These are phyloP conservation scores for Himalopsyche phryganea DNA, from an alignment of 1,140 invertebrate genomes.

Conservation along the genomic window DNA sequence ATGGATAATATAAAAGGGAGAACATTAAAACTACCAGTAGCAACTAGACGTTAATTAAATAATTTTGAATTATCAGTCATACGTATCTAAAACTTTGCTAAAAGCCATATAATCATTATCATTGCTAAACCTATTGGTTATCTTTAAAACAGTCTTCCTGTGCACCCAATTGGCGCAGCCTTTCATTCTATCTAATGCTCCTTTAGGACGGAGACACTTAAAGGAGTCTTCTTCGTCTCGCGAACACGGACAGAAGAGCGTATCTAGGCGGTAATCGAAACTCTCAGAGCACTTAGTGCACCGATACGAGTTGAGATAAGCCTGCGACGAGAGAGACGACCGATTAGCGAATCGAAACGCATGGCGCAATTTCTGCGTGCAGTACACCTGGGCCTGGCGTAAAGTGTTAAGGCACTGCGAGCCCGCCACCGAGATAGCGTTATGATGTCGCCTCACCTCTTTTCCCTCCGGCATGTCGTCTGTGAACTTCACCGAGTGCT, in stretches of 20 bases:
- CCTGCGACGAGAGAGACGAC: no score
- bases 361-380: neutral
- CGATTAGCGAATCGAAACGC: no score
- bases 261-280: neutral
- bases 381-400: neutral
- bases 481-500: conserved; percentile 85
- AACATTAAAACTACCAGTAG: no score
- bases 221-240: conserved; percentile 1
- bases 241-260: neutral
- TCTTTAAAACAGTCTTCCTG: conserved; percentile 8
- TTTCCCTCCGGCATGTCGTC: conserved; percentile 73
- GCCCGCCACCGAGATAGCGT: conserved; percentile 17
- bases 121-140: conserved; percentile 2
- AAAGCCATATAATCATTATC: conserved; percentile 13
- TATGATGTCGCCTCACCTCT: conserved; percentile 58
- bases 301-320: no score
- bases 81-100: conserved; percentile 18
- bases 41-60: no score
- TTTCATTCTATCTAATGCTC: conserved; percentile 5
- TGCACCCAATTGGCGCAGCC: conserved; percentile 7
- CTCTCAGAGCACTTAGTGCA: no score
- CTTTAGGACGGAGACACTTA: neutral
- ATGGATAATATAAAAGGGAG: neutral
- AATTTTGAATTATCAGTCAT: conserved; percentile 5
- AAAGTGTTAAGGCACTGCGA: conserved; percentile 3